A percentile compares a stretch with the other conserved stretches of the same genome.
These are phyloP conservation scores for Nycticorax nycticorax DNA, from an alignment of 2,113 vertebrate genomes.

Conservation along the genomic window DNA sequence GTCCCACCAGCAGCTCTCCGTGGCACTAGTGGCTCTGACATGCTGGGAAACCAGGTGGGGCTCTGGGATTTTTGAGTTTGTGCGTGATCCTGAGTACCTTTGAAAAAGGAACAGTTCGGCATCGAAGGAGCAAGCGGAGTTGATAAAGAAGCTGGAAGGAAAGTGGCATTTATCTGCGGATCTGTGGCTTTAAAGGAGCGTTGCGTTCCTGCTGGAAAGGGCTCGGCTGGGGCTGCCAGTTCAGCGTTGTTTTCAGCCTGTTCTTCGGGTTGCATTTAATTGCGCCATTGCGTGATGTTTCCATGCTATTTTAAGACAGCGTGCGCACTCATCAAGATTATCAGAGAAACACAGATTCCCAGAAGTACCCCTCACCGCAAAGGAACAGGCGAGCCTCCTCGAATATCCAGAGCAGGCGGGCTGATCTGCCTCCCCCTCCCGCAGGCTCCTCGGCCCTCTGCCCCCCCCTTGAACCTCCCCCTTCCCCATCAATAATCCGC, in stretches of 20 bases:
- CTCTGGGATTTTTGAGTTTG: background rate
- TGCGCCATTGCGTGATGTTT: background rate
- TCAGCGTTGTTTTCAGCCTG: background rate
- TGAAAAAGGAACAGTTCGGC: background rate
- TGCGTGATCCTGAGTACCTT: background rate
- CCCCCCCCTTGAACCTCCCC: background rate
- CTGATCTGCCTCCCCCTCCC: background rate
- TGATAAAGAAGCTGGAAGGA: background rate
- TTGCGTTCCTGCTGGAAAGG: background rate
- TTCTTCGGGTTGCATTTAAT: background rate
- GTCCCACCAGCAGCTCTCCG: background rate
- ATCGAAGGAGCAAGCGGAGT: background rate
- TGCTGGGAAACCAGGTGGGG: background rate
- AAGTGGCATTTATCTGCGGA: background rate
- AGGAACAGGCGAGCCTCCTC: background rate
- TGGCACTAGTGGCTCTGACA: rapidly evolving
- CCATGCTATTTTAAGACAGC: slow-evolving; percentile 1
- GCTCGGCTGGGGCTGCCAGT: background rate
- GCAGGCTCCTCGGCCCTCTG: rapidly evolving
- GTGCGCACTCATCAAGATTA: background rate
- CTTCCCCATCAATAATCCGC: slow-evolving; percentile 2
- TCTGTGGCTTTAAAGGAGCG: background rate
- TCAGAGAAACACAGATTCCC: background rate
- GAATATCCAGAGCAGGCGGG: rapidly evolving
- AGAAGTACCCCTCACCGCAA: background rate